Evolutionary conservation across 2,797 vertebrate species (phyloP).

Genomic region (Esox lucius): DNA sequence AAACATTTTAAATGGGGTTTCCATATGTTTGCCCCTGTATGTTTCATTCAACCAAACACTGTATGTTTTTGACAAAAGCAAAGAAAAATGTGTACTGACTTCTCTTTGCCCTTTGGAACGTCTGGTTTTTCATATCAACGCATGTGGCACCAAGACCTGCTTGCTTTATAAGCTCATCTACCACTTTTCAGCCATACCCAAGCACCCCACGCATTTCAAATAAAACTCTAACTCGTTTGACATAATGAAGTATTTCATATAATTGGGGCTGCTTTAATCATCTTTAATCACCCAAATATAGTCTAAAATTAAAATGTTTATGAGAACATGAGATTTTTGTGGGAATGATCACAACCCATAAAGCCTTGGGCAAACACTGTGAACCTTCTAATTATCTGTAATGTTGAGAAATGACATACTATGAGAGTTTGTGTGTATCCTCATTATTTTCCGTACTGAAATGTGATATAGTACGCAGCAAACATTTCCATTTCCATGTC

Average conservation of each 20-base stretch:
- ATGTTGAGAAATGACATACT: constrained; percentile 63
- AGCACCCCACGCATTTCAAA: constrained; percentile 70
- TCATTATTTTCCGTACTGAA: constrained; percentile 47
- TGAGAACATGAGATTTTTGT: constrained; percentile 74
- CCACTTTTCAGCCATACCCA: constrained; percentile 51
- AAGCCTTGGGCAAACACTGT: constrained; percentile 70
- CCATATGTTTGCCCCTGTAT: not conserved
- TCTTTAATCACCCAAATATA: constrained; percentile 77
- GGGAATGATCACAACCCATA: constrained; percentile 68
- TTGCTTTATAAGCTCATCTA: constrained; percentile 24
- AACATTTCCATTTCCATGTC: constrained; percentile 43
- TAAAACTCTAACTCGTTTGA: constrained; percentile 72
- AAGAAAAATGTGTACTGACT: constrained; percentile 3
- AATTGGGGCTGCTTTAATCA: constrained; percentile 74
- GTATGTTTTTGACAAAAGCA: constrained; percentile 2
- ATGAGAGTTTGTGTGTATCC: constrained; percentile 26
- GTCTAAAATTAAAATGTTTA: constrained; percentile 80
- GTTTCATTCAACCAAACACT: not conserved
- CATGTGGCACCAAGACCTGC: constrained; percentile 67
- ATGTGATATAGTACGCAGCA: constrained; percentile 49
- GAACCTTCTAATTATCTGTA: constrained; percentile 76
- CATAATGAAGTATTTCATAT: constrained; percentile 78
- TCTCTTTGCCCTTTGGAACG: constrained; percentile 33
- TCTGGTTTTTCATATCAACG: constrained; percentile 62
- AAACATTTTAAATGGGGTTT: not conserved